phyloP scores from a whole-genome alignment of 2,113 vertebrate species.

The Mesoclemmys tuberculata region DNA sequence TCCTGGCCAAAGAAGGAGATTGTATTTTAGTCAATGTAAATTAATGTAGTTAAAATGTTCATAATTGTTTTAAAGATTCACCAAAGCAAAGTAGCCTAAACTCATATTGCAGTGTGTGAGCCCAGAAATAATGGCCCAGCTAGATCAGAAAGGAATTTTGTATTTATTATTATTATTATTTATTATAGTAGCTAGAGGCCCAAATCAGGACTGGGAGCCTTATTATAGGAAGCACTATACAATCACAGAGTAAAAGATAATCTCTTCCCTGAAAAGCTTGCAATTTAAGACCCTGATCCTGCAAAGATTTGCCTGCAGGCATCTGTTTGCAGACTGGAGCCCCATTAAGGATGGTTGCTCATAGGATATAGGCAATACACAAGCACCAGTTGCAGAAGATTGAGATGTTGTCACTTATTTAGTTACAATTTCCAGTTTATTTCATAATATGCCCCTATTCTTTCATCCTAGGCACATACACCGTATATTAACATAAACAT shows the following conservation, averaged over 20 bases:
- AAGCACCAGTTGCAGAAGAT: not conserved
- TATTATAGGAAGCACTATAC: not conserved
- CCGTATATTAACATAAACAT: not conserved
- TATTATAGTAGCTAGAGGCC: too few relatives aligned
- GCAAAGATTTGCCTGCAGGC: not conserved
- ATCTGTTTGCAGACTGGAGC: not conserved
- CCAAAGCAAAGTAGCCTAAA: not conserved
- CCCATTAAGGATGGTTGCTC: not conserved
- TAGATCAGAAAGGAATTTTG: not conserved
- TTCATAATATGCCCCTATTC: not conserved
- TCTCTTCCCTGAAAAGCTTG: not conserved
- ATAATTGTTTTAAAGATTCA: slow-evolving; percentile 44
- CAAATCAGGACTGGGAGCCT: too few relatives aligned
- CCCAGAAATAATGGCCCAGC: not conserved
- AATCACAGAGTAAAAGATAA: not conserved
- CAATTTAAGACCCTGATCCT: not conserved
- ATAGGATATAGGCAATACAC: not conserved
- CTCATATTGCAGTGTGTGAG: not conserved
- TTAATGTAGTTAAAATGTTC: slow-evolving; percentile 20
- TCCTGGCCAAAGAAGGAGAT: not conserved
- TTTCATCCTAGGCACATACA: not conserved
- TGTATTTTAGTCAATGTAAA: slow-evolving; percentile 23
- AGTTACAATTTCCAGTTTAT: not conserved
- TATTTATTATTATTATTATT: not conserved
- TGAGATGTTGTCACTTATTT: not conserved